Base-by-base conservation (phyloP, 1,140 invertebrate genomes). In the Sipha flava region DNA sequence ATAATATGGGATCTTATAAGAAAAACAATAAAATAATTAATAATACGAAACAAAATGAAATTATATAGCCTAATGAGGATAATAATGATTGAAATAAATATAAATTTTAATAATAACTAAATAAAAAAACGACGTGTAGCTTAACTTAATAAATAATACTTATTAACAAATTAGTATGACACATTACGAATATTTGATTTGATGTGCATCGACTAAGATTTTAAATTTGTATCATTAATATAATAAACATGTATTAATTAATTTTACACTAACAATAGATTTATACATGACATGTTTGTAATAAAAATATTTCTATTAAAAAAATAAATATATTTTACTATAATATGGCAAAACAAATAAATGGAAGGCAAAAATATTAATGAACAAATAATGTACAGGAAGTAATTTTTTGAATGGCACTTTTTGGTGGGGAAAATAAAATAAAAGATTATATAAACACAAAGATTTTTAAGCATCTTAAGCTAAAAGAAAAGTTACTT, bases 131-230 rank as follows among this genome's bases (percentile, higher is more conserved):
- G 16, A 75, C 4, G 31, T 45, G 40, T 70, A 43, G 16, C 34
- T 57, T 77, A 77, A 77, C 49, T 77, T 77, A 77, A 54, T 37
- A 73, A 77, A 77, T 77, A 77, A 77, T 77, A 77, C 73, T 77
- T 77, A 77, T 59, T 77, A 77, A 77, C 73, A 59, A 77, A 77
- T 77, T 77, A 75, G 34, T 75, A 77, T 77, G 73, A 77, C 73
- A 77, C 73, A 77, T 29, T 29, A 70, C n/a, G 73, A 59, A 77
- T 43, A 43, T 77, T 77, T 77, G 73, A 77, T 77, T 77, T 77
- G 52, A 29, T 40, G 52, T 77, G 73, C 34, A 23, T 77, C 14
- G 73, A 77, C 52, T 43, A 57, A 14, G 23, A 70, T 45, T 70
- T 54, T 43, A 26, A 57, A 75, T 52, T 21, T 21, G 47, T 54